Evolutionary conservation across 2,113 vertebrate species (phyloP).

Genomic region (Pelvicachromis taeniatus): DNA sequence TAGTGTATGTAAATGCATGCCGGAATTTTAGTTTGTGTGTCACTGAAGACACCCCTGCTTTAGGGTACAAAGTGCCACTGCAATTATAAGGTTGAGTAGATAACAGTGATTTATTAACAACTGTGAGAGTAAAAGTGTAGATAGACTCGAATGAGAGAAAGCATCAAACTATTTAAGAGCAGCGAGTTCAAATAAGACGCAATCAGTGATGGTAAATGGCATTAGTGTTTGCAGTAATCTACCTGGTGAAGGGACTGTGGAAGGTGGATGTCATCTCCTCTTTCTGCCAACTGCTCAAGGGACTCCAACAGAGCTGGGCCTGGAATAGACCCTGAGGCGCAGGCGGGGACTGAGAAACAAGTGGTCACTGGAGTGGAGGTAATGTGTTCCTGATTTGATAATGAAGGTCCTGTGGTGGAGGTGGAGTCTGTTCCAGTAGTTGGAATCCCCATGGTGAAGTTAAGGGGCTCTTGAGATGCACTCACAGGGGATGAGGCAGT

Average conservation of each 20-base stretch:
- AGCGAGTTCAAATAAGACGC: neutral
- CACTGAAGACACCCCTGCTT: slow-evolving; percentile 15
- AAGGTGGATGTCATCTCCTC: slow-evolving; percentile 64
- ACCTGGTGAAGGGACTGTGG: slow-evolving; percentile 76
- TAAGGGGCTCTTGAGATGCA: neutral
- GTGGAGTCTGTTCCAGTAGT: neutral
- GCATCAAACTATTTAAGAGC: neutral
- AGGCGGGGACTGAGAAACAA: slow-evolving; percentile 10
- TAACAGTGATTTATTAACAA: neutral
- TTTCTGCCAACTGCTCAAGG: slow-evolving; percentile 57
- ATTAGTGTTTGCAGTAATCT: neutral
- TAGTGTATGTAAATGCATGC: neutral
- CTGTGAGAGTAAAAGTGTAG: neutral
- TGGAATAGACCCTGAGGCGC: neutral
- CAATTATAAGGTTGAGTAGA: slow-evolving; percentile 4
- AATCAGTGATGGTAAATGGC: neutral
- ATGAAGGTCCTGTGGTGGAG: slow-evolving; percentile 2
- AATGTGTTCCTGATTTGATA: slow-evolving; percentile 1
- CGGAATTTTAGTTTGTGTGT: neutral
- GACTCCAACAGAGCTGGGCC: slow-evolving; percentile 14
- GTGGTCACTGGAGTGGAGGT: slow-evolving; percentile 16
- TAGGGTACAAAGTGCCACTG: slow-evolving; percentile 14
- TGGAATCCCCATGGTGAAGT: neutral
- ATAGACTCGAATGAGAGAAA: neutral
- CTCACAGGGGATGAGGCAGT: neutral